Evolutionary conservation across 1,140 invertebrate genomes (phyloP).

Genomic region (Aplysia californica): DNA sequence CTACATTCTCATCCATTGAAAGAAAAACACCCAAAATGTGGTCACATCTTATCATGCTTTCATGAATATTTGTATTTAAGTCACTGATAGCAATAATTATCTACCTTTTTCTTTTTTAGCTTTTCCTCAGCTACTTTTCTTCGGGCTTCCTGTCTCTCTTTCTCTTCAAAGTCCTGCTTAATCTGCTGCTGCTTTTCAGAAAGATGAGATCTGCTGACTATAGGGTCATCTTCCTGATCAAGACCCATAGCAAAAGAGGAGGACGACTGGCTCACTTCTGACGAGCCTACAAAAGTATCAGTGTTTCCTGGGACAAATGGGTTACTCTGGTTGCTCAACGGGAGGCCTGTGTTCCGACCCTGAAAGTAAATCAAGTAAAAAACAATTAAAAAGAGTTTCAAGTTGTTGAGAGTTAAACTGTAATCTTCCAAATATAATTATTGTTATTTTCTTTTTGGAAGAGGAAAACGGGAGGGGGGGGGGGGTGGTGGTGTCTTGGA

Average conservation of each 20-base stretch:
- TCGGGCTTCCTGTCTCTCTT: conserved; percentile 16
- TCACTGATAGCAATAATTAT: background rate
- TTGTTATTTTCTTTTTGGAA: too few relatives aligned
- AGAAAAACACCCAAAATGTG: background rate
- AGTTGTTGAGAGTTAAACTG: too few relatives aligned
- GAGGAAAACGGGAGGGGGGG: too few relatives aligned
- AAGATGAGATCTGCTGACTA: conserved; percentile 20
- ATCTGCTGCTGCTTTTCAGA: conserved; percentile 29
- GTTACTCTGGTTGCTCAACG: conserved; percentile 1
- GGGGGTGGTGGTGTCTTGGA: too few relatives aligned
- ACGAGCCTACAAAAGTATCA: background rate
- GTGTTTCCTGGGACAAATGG: conserved; percentile 22
- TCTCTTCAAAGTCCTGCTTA: conserved; percentile 20
- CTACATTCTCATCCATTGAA: background rate
- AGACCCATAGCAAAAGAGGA: background rate
- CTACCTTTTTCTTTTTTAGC: conserved; percentile 11
- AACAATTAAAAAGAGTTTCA: too few relatives aligned
- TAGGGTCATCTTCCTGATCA: conserved; percentile 1
- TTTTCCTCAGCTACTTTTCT: conserved; percentile 20
- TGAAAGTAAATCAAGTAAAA: too few relatives aligned
- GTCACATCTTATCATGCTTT: background rate
- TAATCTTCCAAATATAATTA: too few relatives aligned
- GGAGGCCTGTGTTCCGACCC: background rate
- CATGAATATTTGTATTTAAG: background rate
- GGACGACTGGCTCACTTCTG: background rate